Conservation (phyloP, 2,113 vertebrate species). For the Oncorhynchus keta region DNA sequence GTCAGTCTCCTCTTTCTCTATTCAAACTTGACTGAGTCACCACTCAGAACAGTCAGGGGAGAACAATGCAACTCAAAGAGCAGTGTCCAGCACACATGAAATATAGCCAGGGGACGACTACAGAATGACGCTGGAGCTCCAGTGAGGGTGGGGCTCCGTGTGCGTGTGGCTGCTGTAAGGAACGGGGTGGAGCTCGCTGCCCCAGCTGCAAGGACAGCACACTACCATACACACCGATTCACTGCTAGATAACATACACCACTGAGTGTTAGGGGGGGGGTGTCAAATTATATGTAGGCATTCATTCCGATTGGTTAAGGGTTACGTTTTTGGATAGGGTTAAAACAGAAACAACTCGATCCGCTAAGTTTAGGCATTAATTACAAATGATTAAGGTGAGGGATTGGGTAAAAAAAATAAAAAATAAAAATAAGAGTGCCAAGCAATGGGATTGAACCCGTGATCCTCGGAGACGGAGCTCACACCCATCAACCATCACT, state of each 20-base stretch:
- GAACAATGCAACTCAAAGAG: conserved; percentile 56
- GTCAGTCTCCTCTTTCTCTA: conserved; percentile 26
- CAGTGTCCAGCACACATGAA: conserved; percentile 45
- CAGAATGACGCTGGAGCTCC: conserved; percentile 49
- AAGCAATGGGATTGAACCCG: too few species aligned
- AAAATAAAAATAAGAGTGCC: too few species aligned
- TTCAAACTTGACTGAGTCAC: conserved; percentile 41
- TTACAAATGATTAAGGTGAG: too few species aligned
- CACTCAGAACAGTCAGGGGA: conserved; percentile 38
- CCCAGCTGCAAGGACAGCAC: conserved; percentile 51
- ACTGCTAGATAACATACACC: conserved; percentile 54
- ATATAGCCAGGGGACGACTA: conserved; percentile 36
- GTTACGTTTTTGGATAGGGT: too few species aligned
- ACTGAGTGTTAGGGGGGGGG: background rate
- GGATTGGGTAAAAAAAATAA: too few species aligned
- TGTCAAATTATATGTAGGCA: too few species aligned
- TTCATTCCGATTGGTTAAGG: too few species aligned
- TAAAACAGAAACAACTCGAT: too few species aligned
- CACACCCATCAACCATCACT: too few species aligned
- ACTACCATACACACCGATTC: conserved; percentile 52
- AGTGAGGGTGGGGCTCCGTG: conserved; percentile 47
- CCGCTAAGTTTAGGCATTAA: too few species aligned
- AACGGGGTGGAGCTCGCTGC: conserved; percentile 25
- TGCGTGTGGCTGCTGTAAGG: too few species aligned
- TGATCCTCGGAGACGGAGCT: too few species aligned